phyloP scores from a whole-genome alignment of 2,888 invertebrate species.

The Scaptomyza flava region DNA sequence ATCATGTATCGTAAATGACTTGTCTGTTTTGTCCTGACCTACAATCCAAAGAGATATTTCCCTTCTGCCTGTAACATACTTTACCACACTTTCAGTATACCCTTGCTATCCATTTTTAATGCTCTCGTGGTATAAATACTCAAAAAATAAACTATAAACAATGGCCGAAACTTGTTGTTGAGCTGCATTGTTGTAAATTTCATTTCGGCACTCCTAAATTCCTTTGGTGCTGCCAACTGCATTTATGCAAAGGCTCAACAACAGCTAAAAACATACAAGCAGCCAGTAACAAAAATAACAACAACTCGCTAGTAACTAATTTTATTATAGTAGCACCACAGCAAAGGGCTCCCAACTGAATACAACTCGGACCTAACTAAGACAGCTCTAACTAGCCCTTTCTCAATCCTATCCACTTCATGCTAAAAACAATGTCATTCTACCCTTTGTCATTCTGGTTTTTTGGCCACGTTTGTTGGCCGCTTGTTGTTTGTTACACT shows the following conservation, averaged over 20 bases:
- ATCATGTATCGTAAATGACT: too few relatives aligned
- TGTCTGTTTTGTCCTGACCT: too few relatives aligned
- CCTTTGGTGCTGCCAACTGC: constrained; percentile 68
- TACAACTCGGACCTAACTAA: constrained; percentile 15
- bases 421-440: constrained; percentile 70
- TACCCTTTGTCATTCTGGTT: constrained; percentile 72
- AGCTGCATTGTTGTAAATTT: constrained; percentile 71
- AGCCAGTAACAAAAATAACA: constrained; percentile 6
- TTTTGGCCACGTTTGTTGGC: constrained; percentile 30
- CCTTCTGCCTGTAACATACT: not conserved
- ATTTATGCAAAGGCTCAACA: constrained; percentile 71
- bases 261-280: constrained; percentile 22
- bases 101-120: not conserved
- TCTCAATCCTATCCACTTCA: not conserved
- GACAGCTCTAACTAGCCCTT: constrained; percentile 2
- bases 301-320: constrained; percentile 58
- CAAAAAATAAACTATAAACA: constrained; percentile 21
- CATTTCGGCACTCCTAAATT: constrained; percentile 72
- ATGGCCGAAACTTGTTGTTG: constrained; percentile 34
- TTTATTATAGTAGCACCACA: constrained; percentile 69
- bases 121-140: not conserved
- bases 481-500: constrained; percentile 18
- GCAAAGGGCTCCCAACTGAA: constrained; percentile 66
- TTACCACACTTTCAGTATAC: not conserved
- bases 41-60: too few relatives aligned